A percentile compares a stretch with the other conserved stretches of the same genome.
Conservation (phyloP, 2,888 invertebrate species). For the Germaria angustata region DNA sequence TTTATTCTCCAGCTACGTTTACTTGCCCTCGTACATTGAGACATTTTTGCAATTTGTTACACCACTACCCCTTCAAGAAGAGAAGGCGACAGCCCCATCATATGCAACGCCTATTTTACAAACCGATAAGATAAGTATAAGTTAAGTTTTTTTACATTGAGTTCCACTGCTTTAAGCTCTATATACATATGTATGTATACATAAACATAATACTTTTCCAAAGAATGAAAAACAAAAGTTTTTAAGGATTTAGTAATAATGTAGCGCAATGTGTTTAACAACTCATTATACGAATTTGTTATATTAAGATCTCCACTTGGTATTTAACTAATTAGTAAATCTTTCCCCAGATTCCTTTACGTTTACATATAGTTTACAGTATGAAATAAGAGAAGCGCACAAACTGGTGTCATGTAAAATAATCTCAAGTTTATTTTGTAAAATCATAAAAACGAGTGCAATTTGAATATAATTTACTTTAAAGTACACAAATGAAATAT, state of each 20-base stretch:
- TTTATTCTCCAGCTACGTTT: constrained; percentile 82
- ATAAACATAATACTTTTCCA: neutral
- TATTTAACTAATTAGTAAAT: neutral
- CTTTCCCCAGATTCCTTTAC: neutral
- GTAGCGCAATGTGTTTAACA: neutral
- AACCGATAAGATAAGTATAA: constrained; percentile 72
- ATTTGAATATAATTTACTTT: neutral
- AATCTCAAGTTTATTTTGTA: neutral
- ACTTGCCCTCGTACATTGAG: constrained; percentile 82
- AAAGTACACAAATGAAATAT: neutral
- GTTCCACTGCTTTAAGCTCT: neutral
- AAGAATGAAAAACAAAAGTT: neutral
- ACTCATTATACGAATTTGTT: neutral
- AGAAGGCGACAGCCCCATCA: constrained; percentile 14
- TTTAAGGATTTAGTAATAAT: neutral
- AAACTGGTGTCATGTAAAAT: neutral
- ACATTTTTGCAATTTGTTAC: constrained; percentile 75
- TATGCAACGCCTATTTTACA: constrained; percentile 72
- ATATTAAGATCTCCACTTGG: neutral
- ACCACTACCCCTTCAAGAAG: constrained; percentile 69
- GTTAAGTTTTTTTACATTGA: constrained; percentile 60
- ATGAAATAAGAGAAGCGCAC: neutral
- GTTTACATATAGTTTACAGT: neutral
- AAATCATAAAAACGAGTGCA: neutral
- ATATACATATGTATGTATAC: too few relatives aligned